These are phyloP conservation scores for Prolemur simus DNA, from an alignment of 2,113 vertebrate species.

Conservation along the genomic window DNA sequence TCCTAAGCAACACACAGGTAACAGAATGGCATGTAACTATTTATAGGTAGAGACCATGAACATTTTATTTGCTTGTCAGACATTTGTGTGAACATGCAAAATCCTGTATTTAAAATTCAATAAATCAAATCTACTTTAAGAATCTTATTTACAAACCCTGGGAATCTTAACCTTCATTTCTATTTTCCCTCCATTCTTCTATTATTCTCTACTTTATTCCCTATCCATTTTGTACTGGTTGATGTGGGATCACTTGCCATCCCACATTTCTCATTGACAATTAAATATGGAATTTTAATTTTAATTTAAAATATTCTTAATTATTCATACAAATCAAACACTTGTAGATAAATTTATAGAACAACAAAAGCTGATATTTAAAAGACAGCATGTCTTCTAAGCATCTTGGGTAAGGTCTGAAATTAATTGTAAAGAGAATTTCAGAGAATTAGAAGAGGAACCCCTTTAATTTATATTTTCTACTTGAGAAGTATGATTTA, in stretches of 20 bases:
- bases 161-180: conserved; percentile 21
- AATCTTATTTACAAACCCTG: not conserved
- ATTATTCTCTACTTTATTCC: conserved; percentile 65
- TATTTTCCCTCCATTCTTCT: conserved; percentile 45
- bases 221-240: conserved; percentile 40
- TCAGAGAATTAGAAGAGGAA: not conserved
- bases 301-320: conserved; percentile 72
- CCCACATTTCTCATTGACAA: conserved; percentile 56
- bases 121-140: not conserved
- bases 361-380: conserved; percentile 66
- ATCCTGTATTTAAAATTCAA: not conserved
- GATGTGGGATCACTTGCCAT: conserved; percentile 66
- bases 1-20: not conserved
- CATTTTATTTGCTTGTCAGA: not conserved
- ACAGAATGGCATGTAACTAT: not conserved
- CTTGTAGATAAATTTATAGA: conserved; percentile 68
- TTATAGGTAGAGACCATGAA: not conserved
- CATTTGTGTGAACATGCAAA: not conserved
- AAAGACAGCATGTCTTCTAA: conserved; percentile 36
- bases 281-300: conserved; percentile 73
- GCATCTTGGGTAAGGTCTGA: not conserved
- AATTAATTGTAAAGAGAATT: conserved; percentile 40
- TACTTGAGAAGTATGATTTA: conserved; percentile 15
- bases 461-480: not conserved
- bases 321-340: conserved; percentile 65